Conservation (phyloP, 1,140 invertebrate species). For the Apis dorsata region DNA sequence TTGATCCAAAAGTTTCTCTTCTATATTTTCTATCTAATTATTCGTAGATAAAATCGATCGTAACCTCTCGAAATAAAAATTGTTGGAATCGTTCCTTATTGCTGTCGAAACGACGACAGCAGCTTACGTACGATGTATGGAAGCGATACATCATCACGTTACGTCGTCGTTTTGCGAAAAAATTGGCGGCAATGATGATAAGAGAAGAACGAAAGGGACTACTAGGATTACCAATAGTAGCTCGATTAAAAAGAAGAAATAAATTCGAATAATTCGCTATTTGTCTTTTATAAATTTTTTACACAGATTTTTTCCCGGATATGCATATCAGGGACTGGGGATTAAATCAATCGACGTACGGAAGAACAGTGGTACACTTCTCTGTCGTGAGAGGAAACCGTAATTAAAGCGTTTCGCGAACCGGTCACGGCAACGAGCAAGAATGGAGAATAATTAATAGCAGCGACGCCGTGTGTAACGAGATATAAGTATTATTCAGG, state of each 20-base stretch:
- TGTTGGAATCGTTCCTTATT: neutral
- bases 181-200: neutral
- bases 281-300: slow-evolving; percentile 34
- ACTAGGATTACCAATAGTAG: neutral
- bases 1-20: neutral
- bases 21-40: neutral
- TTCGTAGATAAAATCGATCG: neutral
- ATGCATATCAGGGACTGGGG: neutral
- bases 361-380: neutral
- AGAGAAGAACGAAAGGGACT: neutral
- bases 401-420: slow-evolving; percentile 39
- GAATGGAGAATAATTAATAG: slow-evolving; percentile 41
- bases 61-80: neutral
- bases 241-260: neutral
- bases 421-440: neutral
- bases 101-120: neutral
- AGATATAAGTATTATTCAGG: slow-evolving; percentile 27
- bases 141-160: neutral
- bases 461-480: slow-evolving; percentile 30
- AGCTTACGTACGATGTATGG: neutral
- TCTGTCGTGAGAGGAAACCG: slow-evolving; percentile 16
- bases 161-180: neutral
- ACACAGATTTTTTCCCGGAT: neutral
- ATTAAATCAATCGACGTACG: slow-evolving; percentile 32
- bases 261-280: slow-evolving; percentile 21